A percentile compares a stretch with the other conserved stretches of the same genome.
Evolutionary conservation across 2,888 invertebrate genomes (phyloP).

Genomic region (Apantesis nais): DNA sequence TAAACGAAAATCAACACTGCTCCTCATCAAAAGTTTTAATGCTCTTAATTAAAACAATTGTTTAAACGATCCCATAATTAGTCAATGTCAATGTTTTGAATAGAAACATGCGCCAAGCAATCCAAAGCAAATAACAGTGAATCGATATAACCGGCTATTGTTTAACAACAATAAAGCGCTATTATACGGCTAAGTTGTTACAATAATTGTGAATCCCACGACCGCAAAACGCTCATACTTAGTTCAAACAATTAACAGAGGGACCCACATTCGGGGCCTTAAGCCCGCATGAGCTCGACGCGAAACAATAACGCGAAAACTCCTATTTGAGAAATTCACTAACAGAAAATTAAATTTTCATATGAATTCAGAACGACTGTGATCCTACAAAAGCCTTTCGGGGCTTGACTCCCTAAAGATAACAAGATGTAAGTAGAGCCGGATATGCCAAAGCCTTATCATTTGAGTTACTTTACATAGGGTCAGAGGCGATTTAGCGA

Average conservation of each 20-base stretch:
- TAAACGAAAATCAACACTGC: background rate
- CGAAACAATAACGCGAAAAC: constrained; percentile 79
- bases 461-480: constrained; percentile 70
- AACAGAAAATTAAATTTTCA: constrained; percentile 83
- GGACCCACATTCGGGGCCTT: constrained; percentile 71
- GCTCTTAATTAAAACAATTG: background rate
- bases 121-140: constrained; percentile 55
- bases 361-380: constrained; percentile 74
- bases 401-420: constrained; percentile 70
- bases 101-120: constrained; percentile 40
- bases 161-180: constrained; percentile 68
- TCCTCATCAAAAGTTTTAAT: background rate
- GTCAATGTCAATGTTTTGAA: constrained; percentile 17
- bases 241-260: constrained; percentile 81
- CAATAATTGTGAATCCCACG: constrained; percentile 75
- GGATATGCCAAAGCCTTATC: constrained; percentile 72
- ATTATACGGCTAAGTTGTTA: constrained; percentile 74
- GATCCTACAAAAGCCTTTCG: constrained; percentile 78
- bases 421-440: constrained; percentile 75
- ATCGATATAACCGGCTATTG: constrained; percentile 63
- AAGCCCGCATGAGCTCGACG: constrained; percentile 78
- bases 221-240: constrained; percentile 76
- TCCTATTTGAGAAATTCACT: constrained; percentile 76
- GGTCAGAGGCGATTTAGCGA: constrained; percentile 75
- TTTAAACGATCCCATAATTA: constrained; percentile 17